These are phyloP conservation scores for Agrotis clavis DNA, from an alignment of 2,888 invertebrate species.

Conservation along the genomic window DNA sequence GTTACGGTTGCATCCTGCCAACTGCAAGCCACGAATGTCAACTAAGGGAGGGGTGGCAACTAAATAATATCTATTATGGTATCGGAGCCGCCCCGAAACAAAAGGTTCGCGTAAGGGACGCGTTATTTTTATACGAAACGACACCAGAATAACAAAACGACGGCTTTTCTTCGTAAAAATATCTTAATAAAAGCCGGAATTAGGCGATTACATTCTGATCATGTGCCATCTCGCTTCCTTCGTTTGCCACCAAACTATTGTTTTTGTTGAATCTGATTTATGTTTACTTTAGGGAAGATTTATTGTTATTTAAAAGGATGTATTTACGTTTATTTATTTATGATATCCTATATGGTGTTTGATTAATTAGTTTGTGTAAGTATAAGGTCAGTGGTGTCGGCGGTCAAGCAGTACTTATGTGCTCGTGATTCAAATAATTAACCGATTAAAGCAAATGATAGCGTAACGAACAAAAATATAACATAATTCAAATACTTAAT, in stretches of 20 bases:
- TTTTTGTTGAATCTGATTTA: conserved; percentile 84
- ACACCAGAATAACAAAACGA: conserved; percentile 85
- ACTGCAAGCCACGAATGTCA: conserved; percentile 87
- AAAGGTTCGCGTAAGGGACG: conserved; percentile 87
- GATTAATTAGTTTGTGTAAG: conserved; percentile 62
- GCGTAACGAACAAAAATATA: conserved; percentile 46
- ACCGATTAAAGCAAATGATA: conserved; percentile 47
- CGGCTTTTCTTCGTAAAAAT: conserved; percentile 86
- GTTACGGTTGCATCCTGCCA: conserved; percentile 88
- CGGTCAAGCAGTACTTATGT: conserved; percentile 22
- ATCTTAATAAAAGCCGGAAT: conserved; percentile 88
- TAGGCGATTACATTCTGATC: conserved; percentile 87
- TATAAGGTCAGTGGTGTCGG: conserved; percentile 41
- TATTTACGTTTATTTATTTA: conserved; percentile 70
- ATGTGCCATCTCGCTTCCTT: conserved; percentile 85
- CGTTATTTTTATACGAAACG: conserved; percentile 89
- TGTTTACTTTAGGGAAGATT: conserved; percentile 78
- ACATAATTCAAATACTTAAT: conserved; percentile 50
- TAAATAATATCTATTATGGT: conserved; percentile 82
- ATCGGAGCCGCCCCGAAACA: conserved; percentile 82
- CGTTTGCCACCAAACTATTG: conserved; percentile 78
- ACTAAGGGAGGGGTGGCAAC: conserved; percentile 84
- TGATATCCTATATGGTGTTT: conserved; percentile 57
- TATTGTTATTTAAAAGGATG: conserved; percentile 83
- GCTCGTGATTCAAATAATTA: conserved; percentile 46